Evolutionary conservation across 2,797 vertebrate species (phyloP), one percentile per base, ranked within the genome.

Genomic region (Urophycis tenuis): DNA sequence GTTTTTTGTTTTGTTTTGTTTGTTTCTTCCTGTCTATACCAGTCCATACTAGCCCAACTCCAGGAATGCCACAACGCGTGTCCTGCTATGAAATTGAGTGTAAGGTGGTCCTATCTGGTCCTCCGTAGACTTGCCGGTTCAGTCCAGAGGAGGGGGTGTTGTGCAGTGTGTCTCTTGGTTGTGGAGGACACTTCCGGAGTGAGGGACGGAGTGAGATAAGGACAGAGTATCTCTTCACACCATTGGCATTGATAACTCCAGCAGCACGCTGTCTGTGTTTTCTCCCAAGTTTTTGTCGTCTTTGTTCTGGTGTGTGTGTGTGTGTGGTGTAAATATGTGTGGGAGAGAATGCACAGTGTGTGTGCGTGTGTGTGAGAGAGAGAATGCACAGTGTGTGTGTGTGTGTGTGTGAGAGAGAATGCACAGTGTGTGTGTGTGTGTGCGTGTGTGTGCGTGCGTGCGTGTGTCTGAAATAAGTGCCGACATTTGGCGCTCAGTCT

Each of bases 51-150:
- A 53, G 85, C 72, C 53, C 70, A 22, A 39, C 71, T 39, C 5
- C 32, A 74, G 81, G 84, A 87, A 87, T 89, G 85, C 85, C 82
- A 88, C 85, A 74, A 77, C 45, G 41, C 36, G 29, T 53, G 33
- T 34, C 45, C 9, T 49, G 73, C 75, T 45, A 74, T 75, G 49
- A 80, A 69, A 69, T 35, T 49, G 75, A 41, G 60, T 78, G 53
- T 22, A n/a, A 25, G 5, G 64, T 33, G 15, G 8, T 35, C 9
- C 11, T 39, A 29, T 53, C n/a, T n/a, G n/a, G 33, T 74, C 17
- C 80, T 25, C 32, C 25, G 30, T 19, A 35, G 22, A 31, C 67
- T 34, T 17, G 71, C 71, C 32, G 75, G 35, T 29, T 4, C 36
- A 15, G 19, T 53, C 33, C 7, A 11, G 53, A 9, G 4, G 5